Conservation (phyloP, 2,113 vertebrate species). For the Chrysemys picta region DNA sequence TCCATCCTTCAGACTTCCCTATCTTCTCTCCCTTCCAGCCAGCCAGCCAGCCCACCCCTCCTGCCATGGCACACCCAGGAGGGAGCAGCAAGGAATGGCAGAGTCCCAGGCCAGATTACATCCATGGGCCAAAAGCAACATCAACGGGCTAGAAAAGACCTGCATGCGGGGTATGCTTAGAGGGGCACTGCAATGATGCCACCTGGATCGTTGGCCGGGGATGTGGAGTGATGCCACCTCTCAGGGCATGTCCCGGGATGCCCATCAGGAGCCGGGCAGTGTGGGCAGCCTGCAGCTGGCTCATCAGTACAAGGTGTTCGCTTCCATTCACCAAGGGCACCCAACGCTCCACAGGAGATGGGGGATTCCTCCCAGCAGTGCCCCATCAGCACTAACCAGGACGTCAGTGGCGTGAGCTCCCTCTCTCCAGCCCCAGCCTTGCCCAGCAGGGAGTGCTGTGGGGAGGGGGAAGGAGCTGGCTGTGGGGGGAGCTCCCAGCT, state of each 20-base stretch:
- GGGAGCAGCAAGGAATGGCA: neutral
- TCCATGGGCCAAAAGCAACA: neutral
- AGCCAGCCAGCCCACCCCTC: neutral
- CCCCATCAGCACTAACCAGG: too few relatives aligned
- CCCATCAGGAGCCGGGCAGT: constrained; percentile 58
- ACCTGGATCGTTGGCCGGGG: neutral
- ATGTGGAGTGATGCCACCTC: neutral
- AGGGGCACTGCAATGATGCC: neutral
- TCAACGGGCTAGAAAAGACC: neutral
- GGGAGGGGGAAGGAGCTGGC: too few relatives aligned
- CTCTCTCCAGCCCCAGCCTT: too few relatives aligned
- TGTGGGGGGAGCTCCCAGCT: constrained; percentile 52
- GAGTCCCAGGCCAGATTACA: neutral
- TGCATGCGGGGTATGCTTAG: neutral
- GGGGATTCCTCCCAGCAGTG: neutral
- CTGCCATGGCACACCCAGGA: neutral
- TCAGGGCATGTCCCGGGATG: constrained; percentile 14
- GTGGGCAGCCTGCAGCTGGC: neutral
- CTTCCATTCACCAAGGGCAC: neutral
- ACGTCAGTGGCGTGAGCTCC: too few relatives aligned
- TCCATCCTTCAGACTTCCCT: neutral
- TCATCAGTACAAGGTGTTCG: neutral
- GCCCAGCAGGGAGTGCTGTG: too few relatives aligned
- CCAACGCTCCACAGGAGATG: neutral
- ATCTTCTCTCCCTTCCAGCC: neutral